These are phyloP conservation scores for Atherinosoma microstoma DNA, from an alignment of 2,797 vertebrate genomes.

Conservation along the genomic window DNA sequence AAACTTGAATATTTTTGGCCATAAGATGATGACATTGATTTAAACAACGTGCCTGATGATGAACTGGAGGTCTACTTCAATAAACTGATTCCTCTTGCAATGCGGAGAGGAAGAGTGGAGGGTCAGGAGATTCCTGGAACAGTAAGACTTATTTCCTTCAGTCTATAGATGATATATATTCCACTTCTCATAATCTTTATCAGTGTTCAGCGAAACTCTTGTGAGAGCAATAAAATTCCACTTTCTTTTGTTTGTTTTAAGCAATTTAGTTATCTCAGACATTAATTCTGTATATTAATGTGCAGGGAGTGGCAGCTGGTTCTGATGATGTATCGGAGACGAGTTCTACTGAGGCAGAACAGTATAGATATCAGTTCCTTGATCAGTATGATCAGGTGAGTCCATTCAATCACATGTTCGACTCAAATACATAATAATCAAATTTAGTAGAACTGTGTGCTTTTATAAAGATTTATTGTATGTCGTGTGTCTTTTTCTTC, in stretches of 20 bases:
- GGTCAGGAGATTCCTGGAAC: constrained; percentile 83
- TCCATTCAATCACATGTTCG: neutral
- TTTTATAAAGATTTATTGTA: neutral
- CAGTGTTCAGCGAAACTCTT: neutral
- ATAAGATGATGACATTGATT: constrained; percentile 88
- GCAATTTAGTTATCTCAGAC: neutral
- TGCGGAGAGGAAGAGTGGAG: constrained; percentile 84
- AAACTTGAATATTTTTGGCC: constrained; percentile 11
- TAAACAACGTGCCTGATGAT: constrained; percentile 90
- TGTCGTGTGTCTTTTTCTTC: neutral
- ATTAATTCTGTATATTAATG: neutral
- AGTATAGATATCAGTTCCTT: constrained; percentile 67
- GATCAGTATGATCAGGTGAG: constrained; percentile 76
- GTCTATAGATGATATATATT: too few species aligned
- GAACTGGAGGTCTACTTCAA: constrained; percentile 92
- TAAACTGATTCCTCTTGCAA: constrained; percentile 87
- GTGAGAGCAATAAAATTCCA: neutral
- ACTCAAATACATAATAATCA: neutral
- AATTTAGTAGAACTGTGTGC: neutral
- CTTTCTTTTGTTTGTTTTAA: neutral
- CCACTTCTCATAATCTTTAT: neutral
- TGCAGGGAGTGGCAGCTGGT: constrained; percentile 56
- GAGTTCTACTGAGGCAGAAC: constrained; percentile 69
- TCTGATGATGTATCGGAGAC: constrained; percentile 54
- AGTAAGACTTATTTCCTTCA: constrained; percentile 58